These are phyloP conservation scores for Drosophila demipolita DNA, from an alignment of 2,888 invertebrate genomes.

Conservation along the genomic window DNA sequence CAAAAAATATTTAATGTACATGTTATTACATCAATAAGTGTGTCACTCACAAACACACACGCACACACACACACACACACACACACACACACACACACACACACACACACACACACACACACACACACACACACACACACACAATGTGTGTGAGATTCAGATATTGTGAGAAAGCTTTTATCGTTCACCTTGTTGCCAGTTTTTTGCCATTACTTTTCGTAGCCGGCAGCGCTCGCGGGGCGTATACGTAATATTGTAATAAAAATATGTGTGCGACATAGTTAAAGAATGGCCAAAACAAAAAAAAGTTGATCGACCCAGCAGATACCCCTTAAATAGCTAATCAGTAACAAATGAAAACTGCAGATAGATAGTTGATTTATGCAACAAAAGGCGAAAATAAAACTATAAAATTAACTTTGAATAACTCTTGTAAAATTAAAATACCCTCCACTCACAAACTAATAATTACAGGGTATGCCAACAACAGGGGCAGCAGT, in stretches of 20 bases:
- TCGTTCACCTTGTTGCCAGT: conserved; percentile 65
- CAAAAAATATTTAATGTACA: conserved; percentile 80
- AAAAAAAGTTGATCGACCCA: not conserved
- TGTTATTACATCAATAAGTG: conserved; percentile 78
- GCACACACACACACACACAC: conserved; percentile 10
- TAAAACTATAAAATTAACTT: not conserved
- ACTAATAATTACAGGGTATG: conserved; percentile 19
- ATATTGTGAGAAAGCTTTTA: conserved; percentile 70
- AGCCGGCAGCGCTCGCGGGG: conserved; percentile 56
- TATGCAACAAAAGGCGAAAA: not conserved
- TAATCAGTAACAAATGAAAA: fast-evolving
- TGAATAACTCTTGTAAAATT: not conserved
- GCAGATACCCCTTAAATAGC: not conserved
- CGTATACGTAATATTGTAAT: conserved; percentile 63
- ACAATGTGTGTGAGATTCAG: conserved; percentile 13
- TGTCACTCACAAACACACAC: conserved; percentile 60
- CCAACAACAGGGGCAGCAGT: not conserved
- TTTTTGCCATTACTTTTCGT: conserved; percentile 42
- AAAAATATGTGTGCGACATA: conserved; percentile 22
- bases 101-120: conserved; percentile 16
- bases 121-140: conserved; percentile 6
- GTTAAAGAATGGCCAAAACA: not conserved
- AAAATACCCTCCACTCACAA: not conserved
- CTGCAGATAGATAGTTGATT: not conserved
- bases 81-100: conserved; percentile 27